These are phyloP conservation scores for Nannospalax galili DNA, from an alignment of 2,113 vertebrate genomes.

Conservation along the genomic window DNA sequence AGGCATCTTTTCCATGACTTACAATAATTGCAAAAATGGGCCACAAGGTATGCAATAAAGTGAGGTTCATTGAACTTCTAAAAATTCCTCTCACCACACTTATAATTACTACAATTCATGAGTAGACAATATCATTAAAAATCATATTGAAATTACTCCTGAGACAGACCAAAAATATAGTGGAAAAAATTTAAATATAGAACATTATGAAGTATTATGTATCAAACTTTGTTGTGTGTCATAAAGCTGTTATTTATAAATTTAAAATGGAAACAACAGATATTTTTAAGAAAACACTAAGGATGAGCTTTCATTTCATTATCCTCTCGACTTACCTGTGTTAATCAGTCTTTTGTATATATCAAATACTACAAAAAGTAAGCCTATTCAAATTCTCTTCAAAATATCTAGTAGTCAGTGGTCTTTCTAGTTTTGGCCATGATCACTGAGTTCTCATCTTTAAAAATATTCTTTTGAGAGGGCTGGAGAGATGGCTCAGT, in stretches of 20 bases:
- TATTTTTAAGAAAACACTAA: background rate
- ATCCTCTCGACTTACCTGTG: background rate
- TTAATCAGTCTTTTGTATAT: conserved; percentile 13
- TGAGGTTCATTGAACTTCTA: background rate
- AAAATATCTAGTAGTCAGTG: conserved; percentile 63
- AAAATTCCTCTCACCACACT: background rate
- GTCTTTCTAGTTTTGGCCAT: conserved; percentile 54
- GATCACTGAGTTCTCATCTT: background rate
- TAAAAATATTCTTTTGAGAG: too few species aligned
- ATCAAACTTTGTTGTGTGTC: background rate
- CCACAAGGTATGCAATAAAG: background rate
- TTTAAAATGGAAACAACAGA: background rate
- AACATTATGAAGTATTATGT: background rate
- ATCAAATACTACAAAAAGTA: background rate
- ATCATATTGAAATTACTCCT: background rate
- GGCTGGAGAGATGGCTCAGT: too few species aligned
- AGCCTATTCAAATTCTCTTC: background rate
- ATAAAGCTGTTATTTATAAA: background rate
- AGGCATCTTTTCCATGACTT: background rate
- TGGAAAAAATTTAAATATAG: background rate
- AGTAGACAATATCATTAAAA: conserved; percentile 6
- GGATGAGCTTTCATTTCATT: background rate
- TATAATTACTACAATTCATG: background rate
- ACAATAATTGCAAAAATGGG: background rate
- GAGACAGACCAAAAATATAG: background rate